phyloP scores from a whole-genome alignment of 2,888 invertebrate species.

The Subacronicta megacephala region DNA sequence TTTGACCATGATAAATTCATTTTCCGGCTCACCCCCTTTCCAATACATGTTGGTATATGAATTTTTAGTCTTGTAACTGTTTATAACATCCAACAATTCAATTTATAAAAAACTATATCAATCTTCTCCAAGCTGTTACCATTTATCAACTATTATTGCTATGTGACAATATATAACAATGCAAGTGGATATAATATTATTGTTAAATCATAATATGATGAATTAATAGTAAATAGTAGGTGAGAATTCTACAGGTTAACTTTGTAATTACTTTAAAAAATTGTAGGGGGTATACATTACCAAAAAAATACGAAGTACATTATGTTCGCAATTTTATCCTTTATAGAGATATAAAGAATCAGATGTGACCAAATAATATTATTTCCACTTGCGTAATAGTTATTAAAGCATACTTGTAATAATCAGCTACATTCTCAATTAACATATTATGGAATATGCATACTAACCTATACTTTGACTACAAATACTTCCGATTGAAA shows the following conservation, averaged over 20 bases:
- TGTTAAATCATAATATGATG: background rate
- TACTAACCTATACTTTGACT: slow-evolving; percentile 38
- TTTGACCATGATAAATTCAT: too few relatives aligned
- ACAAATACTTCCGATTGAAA: slow-evolving; percentile 52
- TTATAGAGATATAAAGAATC: background rate
- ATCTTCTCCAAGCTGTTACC: slow-evolving; percentile 19
- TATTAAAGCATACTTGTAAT: slow-evolving; percentile 46
- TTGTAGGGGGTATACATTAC: too few relatives aligned
- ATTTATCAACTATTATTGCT: slow-evolving; percentile 63
- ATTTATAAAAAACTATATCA: slow-evolving; percentile 10
- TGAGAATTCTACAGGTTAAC: too few relatives aligned
- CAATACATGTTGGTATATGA: background rate
- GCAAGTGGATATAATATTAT: slow-evolving; percentile 34
- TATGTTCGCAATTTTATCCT: background rate
- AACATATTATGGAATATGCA: slow-evolving; percentile 53
- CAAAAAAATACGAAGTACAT: too few relatives aligned
- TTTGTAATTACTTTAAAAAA: too few relatives aligned
- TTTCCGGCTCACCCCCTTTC: background rate
- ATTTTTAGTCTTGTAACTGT: background rate
- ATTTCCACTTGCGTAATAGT: slow-evolving; percentile 35
- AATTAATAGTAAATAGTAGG: background rate
- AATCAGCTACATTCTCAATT: slow-evolving; percentile 40
- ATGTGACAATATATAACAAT: slow-evolving; percentile 40
- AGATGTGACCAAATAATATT: slow-evolving; percentile 5
- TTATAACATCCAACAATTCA: background rate